These are phyloP conservation scores for Gephyroberyx darwinii DNA, from an alignment of 2,797 vertebrate species.

Conservation along the genomic window DNA sequence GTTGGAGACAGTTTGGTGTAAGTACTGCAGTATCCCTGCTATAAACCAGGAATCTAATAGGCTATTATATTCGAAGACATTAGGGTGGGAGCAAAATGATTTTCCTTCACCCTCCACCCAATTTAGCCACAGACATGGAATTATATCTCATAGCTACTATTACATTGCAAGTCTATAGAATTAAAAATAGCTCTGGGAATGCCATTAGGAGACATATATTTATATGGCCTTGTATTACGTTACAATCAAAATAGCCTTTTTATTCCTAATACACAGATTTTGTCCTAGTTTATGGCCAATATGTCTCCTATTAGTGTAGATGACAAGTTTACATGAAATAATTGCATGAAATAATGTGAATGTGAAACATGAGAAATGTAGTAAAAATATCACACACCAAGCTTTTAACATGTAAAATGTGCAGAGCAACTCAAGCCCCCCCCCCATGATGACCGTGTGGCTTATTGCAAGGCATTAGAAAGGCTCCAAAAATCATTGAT, in stretches of 20 bases:
- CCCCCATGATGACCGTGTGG: too few relatives aligned
- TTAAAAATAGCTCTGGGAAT: conserved; percentile 40
- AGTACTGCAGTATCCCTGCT: conserved; percentile 49
- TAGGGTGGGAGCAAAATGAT: conserved; percentile 59
- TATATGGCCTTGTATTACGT: conserved; percentile 22
- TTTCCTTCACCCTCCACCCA: conserved; percentile 59
- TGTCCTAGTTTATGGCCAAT: not conserved
- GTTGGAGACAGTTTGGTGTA: conserved; percentile 64
- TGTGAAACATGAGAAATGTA: too few relatives aligned
- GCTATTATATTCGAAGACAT: conserved; percentile 71
- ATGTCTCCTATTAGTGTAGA: conserved; percentile 22
- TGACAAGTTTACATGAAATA: conserved; percentile 36
- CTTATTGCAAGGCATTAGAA: too few relatives aligned
- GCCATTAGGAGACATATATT: conserved; percentile 33
- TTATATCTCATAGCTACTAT: conserved; percentile 55
- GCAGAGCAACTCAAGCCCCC: too few relatives aligned
- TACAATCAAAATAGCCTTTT: conserved; percentile 40
- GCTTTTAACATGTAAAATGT: too few relatives aligned
- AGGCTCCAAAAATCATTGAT: too few relatives aligned
- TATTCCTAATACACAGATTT: conserved; percentile 21
- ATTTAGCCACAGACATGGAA: conserved; percentile 52
- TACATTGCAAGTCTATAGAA: conserved; percentile 52
- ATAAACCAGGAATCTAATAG: conserved; percentile 70
- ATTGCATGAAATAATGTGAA: conserved; percentile 25
- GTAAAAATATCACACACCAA: too few relatives aligned